Percentiles rank a stretch among this genome's conserved stretches.
These are phyloP conservation scores for Oscheius onirici DNA, from an alignment of 2,888 invertebrate species.

Conservation along the genomic window DNA sequence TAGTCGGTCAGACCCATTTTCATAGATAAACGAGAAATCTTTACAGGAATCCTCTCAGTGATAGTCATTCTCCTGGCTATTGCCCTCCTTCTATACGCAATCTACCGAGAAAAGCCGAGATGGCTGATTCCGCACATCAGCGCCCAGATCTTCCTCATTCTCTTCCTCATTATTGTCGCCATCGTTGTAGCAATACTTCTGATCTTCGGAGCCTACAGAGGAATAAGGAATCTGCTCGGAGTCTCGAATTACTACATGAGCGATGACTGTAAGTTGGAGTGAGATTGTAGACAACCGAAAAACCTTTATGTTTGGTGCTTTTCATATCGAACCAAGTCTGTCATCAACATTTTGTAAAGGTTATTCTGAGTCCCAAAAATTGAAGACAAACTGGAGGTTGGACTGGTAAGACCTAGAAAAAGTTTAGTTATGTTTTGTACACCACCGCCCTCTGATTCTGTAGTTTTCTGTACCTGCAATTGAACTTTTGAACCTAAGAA, in stretches of 20 bases:
- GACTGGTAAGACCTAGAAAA: no score
- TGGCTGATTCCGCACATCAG: conserved; percentile 68
- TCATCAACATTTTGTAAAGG: no score
- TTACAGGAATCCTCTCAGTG: conserved; percentile 63
- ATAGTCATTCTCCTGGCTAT: conserved; percentile 68
- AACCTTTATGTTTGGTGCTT: no score
- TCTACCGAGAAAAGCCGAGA: conserved; percentile 66
- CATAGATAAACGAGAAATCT: not conserved
- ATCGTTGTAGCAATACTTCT: conserved; percentile 66
- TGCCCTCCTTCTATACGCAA: conserved; percentile 67
- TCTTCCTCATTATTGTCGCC: conserved; percentile 68
- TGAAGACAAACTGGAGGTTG: no score
- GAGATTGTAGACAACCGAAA: no score
- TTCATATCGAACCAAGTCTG: no score
- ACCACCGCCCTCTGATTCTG: no score
- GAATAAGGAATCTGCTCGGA: conserved; percentile 68
- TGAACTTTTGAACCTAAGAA: no score
- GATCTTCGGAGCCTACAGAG: conserved; percentile 66
- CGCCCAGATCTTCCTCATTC: conserved; percentile 69
- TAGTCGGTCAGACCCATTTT: conserved; percentile 54
- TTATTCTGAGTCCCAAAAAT: no score
- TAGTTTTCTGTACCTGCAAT: no score
- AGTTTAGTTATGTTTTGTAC: no score
- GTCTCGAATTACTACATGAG: conserved; percentile 68
- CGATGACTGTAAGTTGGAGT: conserved; percentile 67